These are phyloP conservation scores for Himalopsyche kuldschensis DNA, from an alignment of 2,888 invertebrate species.

Conservation along the genomic window DNA sequence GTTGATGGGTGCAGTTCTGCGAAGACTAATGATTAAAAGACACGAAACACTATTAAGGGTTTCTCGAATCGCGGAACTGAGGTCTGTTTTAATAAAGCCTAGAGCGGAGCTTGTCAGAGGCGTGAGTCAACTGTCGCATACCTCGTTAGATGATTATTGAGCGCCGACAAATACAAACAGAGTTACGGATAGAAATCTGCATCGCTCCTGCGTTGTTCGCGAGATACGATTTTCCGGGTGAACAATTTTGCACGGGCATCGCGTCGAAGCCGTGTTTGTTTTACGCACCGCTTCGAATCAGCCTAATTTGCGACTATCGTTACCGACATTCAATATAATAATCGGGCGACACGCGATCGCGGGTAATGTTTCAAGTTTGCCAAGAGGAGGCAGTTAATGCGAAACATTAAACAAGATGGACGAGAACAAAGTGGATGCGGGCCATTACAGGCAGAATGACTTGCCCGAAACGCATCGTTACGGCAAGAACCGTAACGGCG, in stretches of 20 bases:
- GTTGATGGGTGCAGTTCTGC: conserved; percentile 23
- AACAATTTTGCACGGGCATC: neutral
- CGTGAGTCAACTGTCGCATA: conserved; percentile 7
- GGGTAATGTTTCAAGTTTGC: neutral
- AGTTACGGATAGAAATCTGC: neutral
- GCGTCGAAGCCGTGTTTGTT: neutral
- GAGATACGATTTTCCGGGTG: neutral
- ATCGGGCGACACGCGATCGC: neutral
- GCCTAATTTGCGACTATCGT: neutral
- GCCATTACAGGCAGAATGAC: conserved; percentile 43
- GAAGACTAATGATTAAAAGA: conserved; percentile 33
- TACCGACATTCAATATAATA: neutral
- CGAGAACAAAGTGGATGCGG: conserved; percentile 47
- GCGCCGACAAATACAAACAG: conserved; percentile 8
- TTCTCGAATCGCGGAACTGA: conserved; percentile 12
- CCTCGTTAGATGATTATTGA: conserved; percentile 11
- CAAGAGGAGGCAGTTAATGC: neutral
- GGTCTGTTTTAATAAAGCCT: conserved; percentile 22
- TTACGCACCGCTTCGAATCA: neutral
- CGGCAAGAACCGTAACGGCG: conserved; percentile 49
- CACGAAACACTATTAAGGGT: conserved; percentile 31
- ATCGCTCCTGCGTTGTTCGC: neutral
- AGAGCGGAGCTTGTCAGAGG: conserved; percentile 6
- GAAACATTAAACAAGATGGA: conserved; percentile 31
- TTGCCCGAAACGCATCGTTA: conserved; percentile 50